These are phyloP conservation scores for Acromyrmex echinatior DNA, from an alignment of 1,140 invertebrate genomes.

Conservation along the genomic window DNA sequence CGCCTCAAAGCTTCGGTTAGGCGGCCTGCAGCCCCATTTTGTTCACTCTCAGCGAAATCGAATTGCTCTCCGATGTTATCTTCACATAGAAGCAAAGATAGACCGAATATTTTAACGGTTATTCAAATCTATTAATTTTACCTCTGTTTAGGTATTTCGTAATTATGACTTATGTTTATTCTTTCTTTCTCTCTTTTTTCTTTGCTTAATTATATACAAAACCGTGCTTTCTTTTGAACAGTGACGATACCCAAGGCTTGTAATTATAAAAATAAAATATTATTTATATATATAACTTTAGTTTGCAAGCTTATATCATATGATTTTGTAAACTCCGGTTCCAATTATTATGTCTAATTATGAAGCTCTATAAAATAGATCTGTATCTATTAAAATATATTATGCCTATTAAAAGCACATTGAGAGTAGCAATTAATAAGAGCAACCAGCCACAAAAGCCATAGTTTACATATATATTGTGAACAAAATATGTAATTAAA, in stretches of 20 bases:
- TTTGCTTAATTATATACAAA: conserved; percentile 15
- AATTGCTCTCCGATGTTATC: conserved; percentile 87
- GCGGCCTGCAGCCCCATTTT: conserved; percentile 87
- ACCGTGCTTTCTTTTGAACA: not conserved
- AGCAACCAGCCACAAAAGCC: conserved; percentile 75
- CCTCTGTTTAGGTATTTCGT: conserved; percentile 34
- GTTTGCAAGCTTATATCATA: not conserved
- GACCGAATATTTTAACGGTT: conserved; percentile 78
- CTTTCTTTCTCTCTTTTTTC: not conserved
- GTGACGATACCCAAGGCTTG: not conserved
- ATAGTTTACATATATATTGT: conserved; percentile 63
- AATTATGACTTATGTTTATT: conserved; percentile 21
- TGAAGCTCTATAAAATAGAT: conserved; percentile 50
- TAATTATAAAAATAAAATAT: conserved; percentile 18
- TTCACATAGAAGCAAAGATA: conserved; percentile 87
- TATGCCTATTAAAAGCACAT: conserved; percentile 71
- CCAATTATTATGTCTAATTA: conserved; percentile 38
- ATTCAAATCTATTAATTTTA: conserved; percentile 62
- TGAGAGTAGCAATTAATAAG: conserved; percentile 72
- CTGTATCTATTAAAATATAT: conserved; percentile 58
- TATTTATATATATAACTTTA: conserved; percentile 13
- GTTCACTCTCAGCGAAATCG: conserved; percentile 87
- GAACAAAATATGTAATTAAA: conserved; percentile 49
- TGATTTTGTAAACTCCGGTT: conserved; percentile 15
- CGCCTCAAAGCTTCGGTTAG: conserved; percentile 88